Evolutionary conservation across 2,113 vertebrate genomes (phyloP).

Genomic region (Macrotus californicus): DNA sequence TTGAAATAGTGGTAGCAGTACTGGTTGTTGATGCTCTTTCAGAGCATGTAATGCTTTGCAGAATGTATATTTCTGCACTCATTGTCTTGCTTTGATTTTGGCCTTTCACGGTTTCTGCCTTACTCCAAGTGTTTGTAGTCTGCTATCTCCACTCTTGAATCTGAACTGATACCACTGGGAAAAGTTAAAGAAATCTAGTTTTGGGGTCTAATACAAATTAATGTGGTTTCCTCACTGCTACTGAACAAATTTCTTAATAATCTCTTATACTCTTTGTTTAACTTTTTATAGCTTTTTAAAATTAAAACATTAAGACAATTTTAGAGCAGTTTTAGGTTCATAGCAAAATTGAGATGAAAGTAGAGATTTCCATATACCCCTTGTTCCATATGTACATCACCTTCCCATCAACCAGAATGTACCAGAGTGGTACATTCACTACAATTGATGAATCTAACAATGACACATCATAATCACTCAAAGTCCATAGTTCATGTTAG

Average conservation of each 20-base stretch:
- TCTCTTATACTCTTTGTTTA: background rate
- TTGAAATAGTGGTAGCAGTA: background rate
- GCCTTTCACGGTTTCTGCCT: background rate
- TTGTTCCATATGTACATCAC: background rate
- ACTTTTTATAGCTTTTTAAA: background rate
- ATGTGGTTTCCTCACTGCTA: background rate
- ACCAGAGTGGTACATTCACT: background rate
- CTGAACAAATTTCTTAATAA: background rate
- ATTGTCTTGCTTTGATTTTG: background rate
- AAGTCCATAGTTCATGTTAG: background rate
- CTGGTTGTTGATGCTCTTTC: background rate
- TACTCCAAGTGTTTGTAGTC: background rate
- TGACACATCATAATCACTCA: background rate
- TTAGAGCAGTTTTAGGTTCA: background rate
- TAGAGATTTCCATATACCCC: background rate
- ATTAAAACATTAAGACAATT: background rate
- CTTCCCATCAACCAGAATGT: background rate
- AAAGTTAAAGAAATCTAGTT: background rate
- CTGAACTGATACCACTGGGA: background rate
- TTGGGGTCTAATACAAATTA: background rate
- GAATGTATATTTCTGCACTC: background rate
- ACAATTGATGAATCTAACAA: background rate
- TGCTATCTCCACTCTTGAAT: background rate
- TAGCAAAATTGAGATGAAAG: background rate
- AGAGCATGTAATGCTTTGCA: background rate